Percentiles rank a stretch among this genome's conserved stretches.
phyloP scores from a whole-genome alignment of 2,797 vertebrate species.

The Apogon hyalosoma region DNA sequence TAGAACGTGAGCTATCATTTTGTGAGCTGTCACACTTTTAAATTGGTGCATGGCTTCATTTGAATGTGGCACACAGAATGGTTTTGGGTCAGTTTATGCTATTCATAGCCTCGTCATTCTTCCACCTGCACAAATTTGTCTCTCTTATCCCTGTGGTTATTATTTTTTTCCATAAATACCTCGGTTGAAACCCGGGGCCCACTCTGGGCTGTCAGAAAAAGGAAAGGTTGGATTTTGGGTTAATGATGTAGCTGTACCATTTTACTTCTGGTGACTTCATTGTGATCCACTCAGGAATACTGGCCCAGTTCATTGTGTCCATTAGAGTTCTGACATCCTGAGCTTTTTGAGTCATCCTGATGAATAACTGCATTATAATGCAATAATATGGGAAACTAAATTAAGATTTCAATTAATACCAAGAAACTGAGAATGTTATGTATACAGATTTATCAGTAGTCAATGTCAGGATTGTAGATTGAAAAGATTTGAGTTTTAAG shows the following conservation, averaged over 20 bases:
- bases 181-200: constrained; percentile 43
- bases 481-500: too few species aligned
- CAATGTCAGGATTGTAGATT: too few species aligned
- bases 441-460: too few species aligned
- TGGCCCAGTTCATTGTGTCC: constrained; percentile 62
- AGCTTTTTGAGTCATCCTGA: constrained; percentile 3
- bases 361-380: background rate
- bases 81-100: constrained; percentile 76
- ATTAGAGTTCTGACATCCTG: background rate
- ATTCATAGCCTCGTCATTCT: constrained; percentile 66
- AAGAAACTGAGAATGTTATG: too few species aligned
- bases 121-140: constrained; percentile 58
- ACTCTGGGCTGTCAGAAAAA: constrained; percentile 51
- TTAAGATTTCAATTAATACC: too few species aligned
- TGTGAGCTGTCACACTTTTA: constrained; percentile 60
- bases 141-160: constrained; percentile 50
- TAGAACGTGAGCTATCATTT: constrained; percentile 24
- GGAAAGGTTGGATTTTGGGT: constrained; percentile 76
- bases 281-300: constrained; percentile 42
- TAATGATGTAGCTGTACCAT: constrained; percentile 63
- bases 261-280: constrained; percentile 43
- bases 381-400: background rate
- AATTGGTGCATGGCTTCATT: constrained; percentile 60
- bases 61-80: constrained; percentile 38
- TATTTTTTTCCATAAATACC: constrained; percentile 82